Evolutionary conservation across 2,113 vertebrate species (phyloP).

Genomic region (Cettia cetti): DNA sequence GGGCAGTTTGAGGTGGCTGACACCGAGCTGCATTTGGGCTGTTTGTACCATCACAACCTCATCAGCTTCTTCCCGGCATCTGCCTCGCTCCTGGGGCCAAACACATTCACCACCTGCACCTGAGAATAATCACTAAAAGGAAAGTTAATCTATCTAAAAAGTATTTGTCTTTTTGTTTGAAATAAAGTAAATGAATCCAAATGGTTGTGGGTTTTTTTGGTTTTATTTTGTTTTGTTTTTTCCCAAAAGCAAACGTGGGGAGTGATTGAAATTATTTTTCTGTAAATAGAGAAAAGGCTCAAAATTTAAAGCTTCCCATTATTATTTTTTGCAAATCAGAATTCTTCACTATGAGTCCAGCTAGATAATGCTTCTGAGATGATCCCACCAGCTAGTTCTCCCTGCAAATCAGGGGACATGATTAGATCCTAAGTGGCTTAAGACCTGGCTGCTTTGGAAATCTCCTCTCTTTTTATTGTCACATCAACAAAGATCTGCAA

Average conservation of each 20-base stretch:
- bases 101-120: background rate
- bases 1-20: background rate
- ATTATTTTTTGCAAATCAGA: background rate
- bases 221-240: background rate
- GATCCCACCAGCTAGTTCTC: background rate
- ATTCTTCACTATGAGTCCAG: background rate
- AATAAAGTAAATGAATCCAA: background rate
- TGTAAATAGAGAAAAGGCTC: background rate
- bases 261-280: background rate
- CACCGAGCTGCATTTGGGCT: background rate
- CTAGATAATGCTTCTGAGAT: background rate
- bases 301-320: background rate
- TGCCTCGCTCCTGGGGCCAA: background rate
- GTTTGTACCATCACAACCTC: slow-evolving; percentile 37
- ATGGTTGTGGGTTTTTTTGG: background rate
- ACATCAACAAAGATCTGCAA: slow-evolving; percentile 16
- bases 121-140: background rate
- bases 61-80: background rate
- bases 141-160: background rate
- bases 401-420: background rate
- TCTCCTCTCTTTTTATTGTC: background rate
- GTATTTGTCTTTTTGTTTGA: background rate
- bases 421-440: slow-evolving; percentile 23
- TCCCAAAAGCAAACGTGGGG: rapidly evolving
- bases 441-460: background rate